A percentile compares a stretch with the other conserved stretches of the same genome.
Conservation (phyloP, 2,888 invertebrate genomes). For the Dione vanillae region DNA sequence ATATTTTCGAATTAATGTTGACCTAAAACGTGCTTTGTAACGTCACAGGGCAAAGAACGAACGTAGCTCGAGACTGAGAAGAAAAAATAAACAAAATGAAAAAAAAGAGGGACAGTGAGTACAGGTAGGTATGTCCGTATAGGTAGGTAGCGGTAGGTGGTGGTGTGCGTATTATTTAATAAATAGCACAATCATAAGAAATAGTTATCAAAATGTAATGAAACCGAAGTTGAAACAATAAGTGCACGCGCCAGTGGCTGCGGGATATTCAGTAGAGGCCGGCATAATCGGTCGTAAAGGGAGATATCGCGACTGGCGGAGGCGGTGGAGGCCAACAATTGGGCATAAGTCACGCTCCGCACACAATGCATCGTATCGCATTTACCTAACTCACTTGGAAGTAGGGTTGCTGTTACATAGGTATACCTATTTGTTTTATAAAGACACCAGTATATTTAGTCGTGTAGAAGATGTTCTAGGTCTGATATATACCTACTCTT, state of each 20-base stretch:
- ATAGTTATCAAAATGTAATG: slow-evolving; percentile 22
- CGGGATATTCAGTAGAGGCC: slow-evolving; percentile 23
- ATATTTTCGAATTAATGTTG: too few species aligned
- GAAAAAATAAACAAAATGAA: too few species aligned
- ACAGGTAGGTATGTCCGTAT: too few species aligned
- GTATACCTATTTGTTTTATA: not conserved
- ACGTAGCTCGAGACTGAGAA: too few species aligned
- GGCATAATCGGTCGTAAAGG: slow-evolving; percentile 34
- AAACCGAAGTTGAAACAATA: slow-evolving; percentile 25
- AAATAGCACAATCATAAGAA: slow-evolving; percentile 14
- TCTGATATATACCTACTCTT: too few species aligned
- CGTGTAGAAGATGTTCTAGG: too few species aligned
- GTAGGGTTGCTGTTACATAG: not conserved
- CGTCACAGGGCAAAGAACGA: too few species aligned
- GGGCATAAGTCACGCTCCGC: slow-evolving; percentile 71
- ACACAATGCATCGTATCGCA: slow-evolving; percentile 67
- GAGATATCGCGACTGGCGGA: slow-evolving; percentile 27
- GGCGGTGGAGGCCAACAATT: slow-evolving; percentile 21
- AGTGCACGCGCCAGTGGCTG: slow-evolving; percentile 33
- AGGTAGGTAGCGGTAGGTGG: not conserved
- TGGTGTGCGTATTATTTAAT: not conserved
- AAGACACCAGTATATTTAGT: too few species aligned
- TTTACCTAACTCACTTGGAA: slow-evolving; percentile 55
- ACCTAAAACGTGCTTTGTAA: too few species aligned
- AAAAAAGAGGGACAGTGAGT: too few species aligned